Evolutionary conservation across 2,888 invertebrate genomes (phyloP), one percentile per base, ranked within the genome.

Genomic region (Ischnura elegans): DNA sequence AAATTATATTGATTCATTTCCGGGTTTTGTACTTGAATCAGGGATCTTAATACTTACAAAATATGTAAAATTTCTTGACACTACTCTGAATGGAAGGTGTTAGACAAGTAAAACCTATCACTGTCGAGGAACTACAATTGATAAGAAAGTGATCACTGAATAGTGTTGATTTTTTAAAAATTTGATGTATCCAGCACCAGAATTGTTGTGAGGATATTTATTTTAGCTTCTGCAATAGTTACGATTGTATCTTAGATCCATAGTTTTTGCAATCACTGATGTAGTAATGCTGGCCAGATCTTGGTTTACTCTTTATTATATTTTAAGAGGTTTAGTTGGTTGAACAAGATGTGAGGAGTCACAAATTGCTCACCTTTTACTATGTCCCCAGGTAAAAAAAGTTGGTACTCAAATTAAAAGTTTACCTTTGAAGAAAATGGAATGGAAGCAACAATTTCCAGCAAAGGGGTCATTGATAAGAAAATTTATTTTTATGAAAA

Each of bases 401-500:
- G 36, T 76, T 76, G 76, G 76, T 76, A 21, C 36, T 76, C 76
- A 10, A n/a, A 76, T 76, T 2, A 1, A 76, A 36, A 76, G 8
- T 76, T 76, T 76, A 76, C 36, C 76, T 29, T 10, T 1, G 19
- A 61, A 61, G 36, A 29, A 61, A 61, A 29, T 76, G 10, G 36
- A 36, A 76, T 76, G 76, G 13, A 76, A 36, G 76, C 36, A 36
- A 76, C 6, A 4, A 10, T 76, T 76, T 29, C 76, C 76, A 16
- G 36, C 36, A 13, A 36, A 76, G n/a, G 42, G 25, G 43, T 45
- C 61, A 61, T 43, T 36, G 21, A 66, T 61, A 21, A 43, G 43
- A 61, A 90, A 29, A 45, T 61, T 90, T 66, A 90, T 90, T 90
- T 90, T 90, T 90, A 61, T 66, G 90, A 90, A 42, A 90, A 87